These are phyloP conservation scores for Malurus cyaneus DNA, from an alignment of 2,113 vertebrate genomes.

Conservation along the genomic window DNA sequence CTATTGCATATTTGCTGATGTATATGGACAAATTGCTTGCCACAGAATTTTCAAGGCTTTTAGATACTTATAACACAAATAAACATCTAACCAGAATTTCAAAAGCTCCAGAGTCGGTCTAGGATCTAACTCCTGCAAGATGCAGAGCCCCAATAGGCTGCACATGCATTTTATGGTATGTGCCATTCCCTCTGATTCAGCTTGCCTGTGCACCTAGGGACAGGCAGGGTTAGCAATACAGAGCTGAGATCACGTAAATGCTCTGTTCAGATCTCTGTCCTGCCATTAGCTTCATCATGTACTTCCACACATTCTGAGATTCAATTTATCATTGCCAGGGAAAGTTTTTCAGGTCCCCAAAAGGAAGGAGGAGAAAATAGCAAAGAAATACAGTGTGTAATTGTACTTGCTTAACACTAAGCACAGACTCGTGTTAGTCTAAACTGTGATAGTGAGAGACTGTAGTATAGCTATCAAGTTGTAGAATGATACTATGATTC, in stretches of 20 bases:
- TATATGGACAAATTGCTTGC: neutral
- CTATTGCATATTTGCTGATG: neutral
- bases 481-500: neutral
- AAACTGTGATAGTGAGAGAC: neutral
- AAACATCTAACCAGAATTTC: neutral
- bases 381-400: neutral
- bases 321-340: neutral
- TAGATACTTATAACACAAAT: neutral
- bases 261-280: neutral
- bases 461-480: neutral
- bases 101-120: neutral
- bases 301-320: neutral
- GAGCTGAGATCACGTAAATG: neutral
- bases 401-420: neutral
- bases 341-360: neutral
- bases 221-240: accelerated
- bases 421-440: neutral
- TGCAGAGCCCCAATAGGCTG: neutral
- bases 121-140: neutral
- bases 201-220: neutral
- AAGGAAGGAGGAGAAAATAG: neutral
- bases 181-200: neutral
- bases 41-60: neutral
- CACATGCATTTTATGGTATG: neutral
- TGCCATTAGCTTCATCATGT: neutral